Evolutionary conservation across 2,888 invertebrate genomes (phyloP), one percentile per base, ranked within the genome.

Genomic region (Eretmocerus hayati): DNA sequence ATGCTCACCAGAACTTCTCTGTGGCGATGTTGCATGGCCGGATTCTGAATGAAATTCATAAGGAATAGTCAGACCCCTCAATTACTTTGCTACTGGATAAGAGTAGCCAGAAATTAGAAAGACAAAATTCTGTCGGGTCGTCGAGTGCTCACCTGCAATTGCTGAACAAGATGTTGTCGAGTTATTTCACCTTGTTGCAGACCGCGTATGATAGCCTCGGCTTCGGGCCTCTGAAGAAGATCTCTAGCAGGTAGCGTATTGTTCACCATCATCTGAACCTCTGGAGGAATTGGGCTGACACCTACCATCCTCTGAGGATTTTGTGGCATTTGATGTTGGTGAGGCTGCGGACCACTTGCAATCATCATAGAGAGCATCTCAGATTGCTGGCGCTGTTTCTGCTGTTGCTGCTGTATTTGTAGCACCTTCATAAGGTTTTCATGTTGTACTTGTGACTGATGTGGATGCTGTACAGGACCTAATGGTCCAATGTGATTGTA

Each of bases 151-250:
- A 75, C 75, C 61, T 77, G 77, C 46, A 88, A 75, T 67, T 89
- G 88, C 66, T 87, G 85, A 67, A 87, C 81, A 58, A 89, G 72
- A 63, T 86, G 82, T 62, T 83, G 83, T 22, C 79, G 77, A 2
- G 87, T 85, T 50, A 89, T 81, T 71, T 89, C 87, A 48, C 88
- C 88, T 19, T 83, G 81, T 61, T 83, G 81, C 62, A 89, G 72
- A 57, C 86, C 85, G 71, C 85, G 84, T 58, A 88, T 77, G 50
- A 89, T 81, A 40, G 85, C 84, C 68, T 85, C 85, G 13, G 85
- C 85, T 65, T 87, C 87, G 0, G 85, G 85, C 55, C 85, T 72
- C 66, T 81, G 83, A 50, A 86, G 67, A 56, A 86, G 71, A 54
- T 86, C 85, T 40, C 81, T 73, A 59, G 81, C 78, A 59, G 76